A percentile compares a stretch with the other conserved stretches of the same genome.
phyloP scores from a whole-genome alignment of 1,140 invertebrate species.

The Halesus radiatus region DNA sequence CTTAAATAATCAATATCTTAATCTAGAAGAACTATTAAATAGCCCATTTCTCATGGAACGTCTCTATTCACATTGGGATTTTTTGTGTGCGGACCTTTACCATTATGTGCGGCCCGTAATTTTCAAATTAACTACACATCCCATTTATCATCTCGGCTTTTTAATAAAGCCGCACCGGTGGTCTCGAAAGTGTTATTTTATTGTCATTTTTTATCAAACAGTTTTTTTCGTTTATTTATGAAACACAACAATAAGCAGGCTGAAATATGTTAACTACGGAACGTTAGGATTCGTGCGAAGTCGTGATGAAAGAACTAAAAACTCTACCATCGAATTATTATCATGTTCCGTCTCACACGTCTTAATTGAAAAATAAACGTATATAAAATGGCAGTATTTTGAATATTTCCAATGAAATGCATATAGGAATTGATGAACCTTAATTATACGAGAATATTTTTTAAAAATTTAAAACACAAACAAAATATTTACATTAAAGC shows the following conservation, averaged over 20 bases:
- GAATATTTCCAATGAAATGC: no score
- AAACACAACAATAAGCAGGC: not conserved
- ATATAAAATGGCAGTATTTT: no score
- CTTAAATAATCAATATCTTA: constrained; percentile 17
- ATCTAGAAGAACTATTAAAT: not conserved
- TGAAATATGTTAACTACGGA: constrained; percentile 1
- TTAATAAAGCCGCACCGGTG: constrained; percentile 8
- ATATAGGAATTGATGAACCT: no score
- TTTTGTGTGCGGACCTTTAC: not conserved
- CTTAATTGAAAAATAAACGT: no score
- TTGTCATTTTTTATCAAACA: not conserved
- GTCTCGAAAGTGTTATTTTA: constrained; percentile 1
- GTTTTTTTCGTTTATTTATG: not conserved
- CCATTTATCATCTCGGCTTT: constrained; percentile 24
- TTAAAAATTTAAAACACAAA: no score
- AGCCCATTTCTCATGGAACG: not conserved
- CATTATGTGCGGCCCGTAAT: not conserved
- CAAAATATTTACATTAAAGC: no score
- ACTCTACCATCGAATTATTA: no score
- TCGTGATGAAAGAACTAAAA: not conserved
- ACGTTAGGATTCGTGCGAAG: not conserved
- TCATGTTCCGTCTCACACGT: no score
- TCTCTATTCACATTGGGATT: constrained; percentile 1
- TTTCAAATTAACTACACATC: not conserved
- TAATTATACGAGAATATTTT: no score